phyloP scores from a whole-genome alignment of 2,888 invertebrate species.

The Carcina quercana region DNA sequence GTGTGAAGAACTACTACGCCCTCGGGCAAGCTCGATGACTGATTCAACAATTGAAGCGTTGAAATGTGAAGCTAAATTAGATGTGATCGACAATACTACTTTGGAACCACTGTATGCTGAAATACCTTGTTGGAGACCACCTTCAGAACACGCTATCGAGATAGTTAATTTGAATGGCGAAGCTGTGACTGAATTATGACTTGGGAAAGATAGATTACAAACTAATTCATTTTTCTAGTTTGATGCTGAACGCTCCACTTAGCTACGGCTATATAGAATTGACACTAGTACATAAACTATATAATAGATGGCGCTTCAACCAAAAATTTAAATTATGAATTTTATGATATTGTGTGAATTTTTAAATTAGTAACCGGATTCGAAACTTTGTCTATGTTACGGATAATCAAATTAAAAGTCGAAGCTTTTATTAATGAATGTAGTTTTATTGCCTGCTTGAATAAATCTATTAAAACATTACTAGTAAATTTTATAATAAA shows the following conservation, averaged over 20 bases:
- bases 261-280: no score
- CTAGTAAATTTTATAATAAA: no score
- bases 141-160: constrained; percentile 62
- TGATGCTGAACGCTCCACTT: no score
- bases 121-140: constrained; percentile 74
- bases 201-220: constrained; percentile 1
- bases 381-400: no score
- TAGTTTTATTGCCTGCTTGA: no score
- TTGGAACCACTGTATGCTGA: constrained; percentile 80
- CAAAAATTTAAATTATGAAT: background rate
- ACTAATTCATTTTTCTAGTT: background rate
- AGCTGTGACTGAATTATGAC: constrained; percentile 70
- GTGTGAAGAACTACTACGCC: constrained; percentile 35
- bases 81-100: constrained; percentile 51
- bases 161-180: constrained; percentile 60
- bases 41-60: constrained; percentile 60
- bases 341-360: no score
- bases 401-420: no score
- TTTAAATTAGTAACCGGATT: no score
- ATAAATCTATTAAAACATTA: no score
- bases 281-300: no score
- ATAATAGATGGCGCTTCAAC: constrained; percentile 41
- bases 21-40: constrained; percentile 40
- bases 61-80: constrained; percentile 60
- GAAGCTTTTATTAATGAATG: no score